These are phyloP conservation scores for Vannuccia rotundouncinata DNA, from an alignment of 2,888 invertebrate genomes.

Conservation along the genomic window DNA sequence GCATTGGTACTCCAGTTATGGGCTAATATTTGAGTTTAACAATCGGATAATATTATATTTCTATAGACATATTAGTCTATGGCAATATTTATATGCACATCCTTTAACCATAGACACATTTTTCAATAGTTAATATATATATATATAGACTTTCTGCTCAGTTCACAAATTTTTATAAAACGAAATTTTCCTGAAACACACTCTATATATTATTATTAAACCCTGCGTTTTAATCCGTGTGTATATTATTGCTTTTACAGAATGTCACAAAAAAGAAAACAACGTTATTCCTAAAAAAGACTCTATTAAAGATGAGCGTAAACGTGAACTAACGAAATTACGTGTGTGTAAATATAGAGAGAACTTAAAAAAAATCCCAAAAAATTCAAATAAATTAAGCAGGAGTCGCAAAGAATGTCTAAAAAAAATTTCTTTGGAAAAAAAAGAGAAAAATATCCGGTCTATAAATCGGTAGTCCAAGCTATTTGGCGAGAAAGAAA, in stretches of 20 bases:
- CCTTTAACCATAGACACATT: too few relatives aligned
- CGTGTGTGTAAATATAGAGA: constrained; percentile 4
- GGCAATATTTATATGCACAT: too few relatives aligned
- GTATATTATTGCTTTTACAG: constrained; percentile 12
- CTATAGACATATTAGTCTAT: too few relatives aligned
- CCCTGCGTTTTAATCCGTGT: background rate
- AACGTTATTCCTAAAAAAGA: constrained; percentile 16
- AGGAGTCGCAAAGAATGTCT: background rate
- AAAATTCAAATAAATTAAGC: background rate
- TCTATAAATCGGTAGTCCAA: constrained; percentile 22
- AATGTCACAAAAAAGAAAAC: constrained; percentile 14
- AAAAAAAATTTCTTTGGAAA: too few relatives aligned
- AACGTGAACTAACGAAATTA: constrained; percentile 16
- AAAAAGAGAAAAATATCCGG: constrained; percentile 9
- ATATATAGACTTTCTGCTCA: too few relatives aligned
- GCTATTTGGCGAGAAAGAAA: constrained; percentile 10
- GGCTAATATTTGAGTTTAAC: too few relatives aligned
- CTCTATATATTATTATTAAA: too few relatives aligned
- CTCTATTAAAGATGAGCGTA: constrained; percentile 15
- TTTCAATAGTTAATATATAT: too few relatives aligned
- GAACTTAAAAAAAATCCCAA: background rate
- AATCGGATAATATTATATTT: too few relatives aligned
- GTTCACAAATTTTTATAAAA: too few relatives aligned
- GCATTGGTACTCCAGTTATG: too few relatives aligned
- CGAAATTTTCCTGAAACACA: too few relatives aligned